These are phyloP conservation scores for Tipula vernalis DNA, from an alignment of 2,888 invertebrate genomes.

Conservation along the genomic window DNA sequence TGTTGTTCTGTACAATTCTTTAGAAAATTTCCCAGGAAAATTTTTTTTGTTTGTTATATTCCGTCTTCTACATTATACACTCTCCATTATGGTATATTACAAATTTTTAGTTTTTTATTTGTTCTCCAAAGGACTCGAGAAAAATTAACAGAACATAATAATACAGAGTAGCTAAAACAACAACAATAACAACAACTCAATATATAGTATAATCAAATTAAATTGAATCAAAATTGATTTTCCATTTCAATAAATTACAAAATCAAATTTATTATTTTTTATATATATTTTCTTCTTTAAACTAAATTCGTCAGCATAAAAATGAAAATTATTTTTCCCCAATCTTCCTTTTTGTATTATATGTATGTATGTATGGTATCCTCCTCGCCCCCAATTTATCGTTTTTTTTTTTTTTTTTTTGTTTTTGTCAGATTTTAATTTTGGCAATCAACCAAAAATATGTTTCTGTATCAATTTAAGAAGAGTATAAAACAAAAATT, in stretches of 20 bases:
- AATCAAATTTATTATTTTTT: not conserved
- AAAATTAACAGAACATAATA: not conserved
- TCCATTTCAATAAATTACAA: not conserved
- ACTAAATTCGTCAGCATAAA: conserved; percentile 4
- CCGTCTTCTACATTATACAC: not conserved
- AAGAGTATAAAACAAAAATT: not conserved
- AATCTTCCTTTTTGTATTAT: not conserved
- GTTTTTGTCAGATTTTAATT: not conserved
- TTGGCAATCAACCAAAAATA: conserved; percentile 4
- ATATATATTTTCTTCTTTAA: not conserved
- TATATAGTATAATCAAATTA: not conserved
- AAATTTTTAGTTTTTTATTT: not conserved
- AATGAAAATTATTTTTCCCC: not conserved
- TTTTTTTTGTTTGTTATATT: not conserved
- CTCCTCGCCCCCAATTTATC: not conserved
- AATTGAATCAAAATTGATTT: conserved; percentile 4
- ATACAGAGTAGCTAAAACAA: not conserved
- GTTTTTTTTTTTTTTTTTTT: not conserved
- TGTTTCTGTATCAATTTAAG: not conserved
- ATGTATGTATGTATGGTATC: not conserved
- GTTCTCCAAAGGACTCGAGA: not conserved
- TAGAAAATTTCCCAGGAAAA: not conserved
- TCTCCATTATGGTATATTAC: not conserved
- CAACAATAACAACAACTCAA: not conserved
- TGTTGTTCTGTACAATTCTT: not conserved